These are phyloP conservation scores for Promerops cafer DNA, from an alignment of 2,113 vertebrate genomes.

Conservation along the genomic window DNA sequence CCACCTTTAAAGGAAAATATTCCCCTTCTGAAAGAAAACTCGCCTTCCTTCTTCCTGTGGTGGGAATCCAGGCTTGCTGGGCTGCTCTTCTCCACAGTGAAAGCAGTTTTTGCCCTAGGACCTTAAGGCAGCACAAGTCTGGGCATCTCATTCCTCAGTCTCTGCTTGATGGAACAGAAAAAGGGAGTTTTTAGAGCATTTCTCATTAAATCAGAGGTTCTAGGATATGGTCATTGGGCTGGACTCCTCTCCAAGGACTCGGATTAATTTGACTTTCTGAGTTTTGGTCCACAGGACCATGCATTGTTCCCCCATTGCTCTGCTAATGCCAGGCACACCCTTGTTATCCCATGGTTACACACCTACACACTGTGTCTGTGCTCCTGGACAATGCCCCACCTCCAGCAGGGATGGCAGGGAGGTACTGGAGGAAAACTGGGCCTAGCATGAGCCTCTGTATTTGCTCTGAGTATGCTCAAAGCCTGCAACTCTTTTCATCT, in stretches of 20 bases:
- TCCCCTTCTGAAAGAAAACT: neutral
- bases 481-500: neutral
- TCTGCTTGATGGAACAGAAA: neutral
- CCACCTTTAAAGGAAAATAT: neutral
- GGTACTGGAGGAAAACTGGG: neutral
- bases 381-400: neutral
- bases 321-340: neutral
- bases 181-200: neutral
- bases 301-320: accelerated
- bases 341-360: accelerated
- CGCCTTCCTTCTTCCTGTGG: accelerated
- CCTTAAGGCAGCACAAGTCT: neutral
- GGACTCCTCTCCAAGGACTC: neutral
- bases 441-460: neutral
- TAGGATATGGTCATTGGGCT: neutral
- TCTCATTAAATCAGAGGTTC: neutral
- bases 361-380: too few species aligned
- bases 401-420: neutral
- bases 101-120: neutral
- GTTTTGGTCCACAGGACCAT: neutral
- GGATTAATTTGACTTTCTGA: neutral
- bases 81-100: neutral
- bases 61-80: neutral
- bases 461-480: accelerated
- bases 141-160: neutral